phyloP scores from a whole-genome alignment of 1,140 invertebrate genomes.

The Ceratosolen fusciceps region DNA sequence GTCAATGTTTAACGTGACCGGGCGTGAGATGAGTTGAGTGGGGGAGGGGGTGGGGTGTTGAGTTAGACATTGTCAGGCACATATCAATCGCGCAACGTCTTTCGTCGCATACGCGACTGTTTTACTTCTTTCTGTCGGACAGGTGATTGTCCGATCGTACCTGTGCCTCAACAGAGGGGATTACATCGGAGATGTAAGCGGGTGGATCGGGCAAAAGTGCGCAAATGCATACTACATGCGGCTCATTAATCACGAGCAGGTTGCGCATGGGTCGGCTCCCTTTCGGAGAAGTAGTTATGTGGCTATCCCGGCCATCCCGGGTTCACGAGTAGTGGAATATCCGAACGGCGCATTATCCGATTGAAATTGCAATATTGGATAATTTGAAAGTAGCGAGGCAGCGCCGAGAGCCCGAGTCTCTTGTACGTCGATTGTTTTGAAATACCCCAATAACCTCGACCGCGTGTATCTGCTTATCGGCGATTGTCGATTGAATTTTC shows the following conservation, averaged over 20 bases:
- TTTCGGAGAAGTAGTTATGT: background rate
- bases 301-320: conserved; percentile 29
- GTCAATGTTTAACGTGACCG: background rate
- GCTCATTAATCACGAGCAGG: conserved; percentile 34
- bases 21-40: no score
- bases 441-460: background rate
- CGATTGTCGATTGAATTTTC: conserved; percentile 17
- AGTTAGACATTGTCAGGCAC: background rate
- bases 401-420: background rate
- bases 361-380: conserved; percentile 38
- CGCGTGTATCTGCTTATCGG: background rate
- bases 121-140: background rate
- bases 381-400: conserved; percentile 28
- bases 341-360: conserved; percentile 34
- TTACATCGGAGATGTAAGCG: conserved; percentile 17
- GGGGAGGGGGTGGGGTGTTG: no score
- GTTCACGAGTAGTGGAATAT: conserved; percentile 43
- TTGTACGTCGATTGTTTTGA: conserved; percentile 24
- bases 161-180: no score
- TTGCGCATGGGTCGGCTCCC: background rate
- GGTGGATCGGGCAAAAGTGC: conserved; percentile 19
- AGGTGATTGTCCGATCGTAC: conserved; percentile 6
- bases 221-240: conserved; percentile 29
- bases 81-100: background rate
- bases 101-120: background rate